Evolutionary conservation across 2,113 vertebrate species (phyloP).

Genomic region (Charadrius vociferus): DNA sequence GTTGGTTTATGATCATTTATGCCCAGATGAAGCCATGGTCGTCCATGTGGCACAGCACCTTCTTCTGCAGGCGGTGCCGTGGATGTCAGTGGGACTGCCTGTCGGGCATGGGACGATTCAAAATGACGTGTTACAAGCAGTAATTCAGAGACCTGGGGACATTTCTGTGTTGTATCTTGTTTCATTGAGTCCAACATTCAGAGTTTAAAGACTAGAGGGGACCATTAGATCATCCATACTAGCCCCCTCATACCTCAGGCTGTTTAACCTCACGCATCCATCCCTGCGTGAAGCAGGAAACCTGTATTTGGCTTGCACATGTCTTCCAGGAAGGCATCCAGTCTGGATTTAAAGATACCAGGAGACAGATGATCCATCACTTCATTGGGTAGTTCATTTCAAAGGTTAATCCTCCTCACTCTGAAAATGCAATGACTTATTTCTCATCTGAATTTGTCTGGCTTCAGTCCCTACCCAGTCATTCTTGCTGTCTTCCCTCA

Average conservation of each 20-base stretch:
- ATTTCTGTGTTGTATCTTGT: background rate
- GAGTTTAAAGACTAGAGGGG: background rate
- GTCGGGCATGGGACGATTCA: background rate
- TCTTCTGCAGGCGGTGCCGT: background rate
- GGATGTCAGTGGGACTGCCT: background rate
- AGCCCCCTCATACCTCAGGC: background rate
- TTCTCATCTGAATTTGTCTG: conserved; percentile 8
- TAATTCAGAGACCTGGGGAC: background rate
- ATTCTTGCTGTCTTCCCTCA: background rate
- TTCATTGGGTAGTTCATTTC: conserved; percentile 12
- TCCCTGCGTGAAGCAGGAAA: background rate
- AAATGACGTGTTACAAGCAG: background rate
- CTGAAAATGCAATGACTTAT: background rate
- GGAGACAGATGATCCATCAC: conserved; percentile 25
- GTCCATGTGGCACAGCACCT: background rate
- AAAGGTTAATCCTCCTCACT: conserved; percentile 28
- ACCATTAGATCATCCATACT: background rate
- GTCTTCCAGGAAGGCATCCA: conserved; percentile 12
- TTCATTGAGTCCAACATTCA: background rate
- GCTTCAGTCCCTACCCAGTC: background rate
- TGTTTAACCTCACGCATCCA: background rate
- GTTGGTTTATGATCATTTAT: background rate
- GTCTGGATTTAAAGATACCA: conserved; percentile 18
- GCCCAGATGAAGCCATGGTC: background rate
- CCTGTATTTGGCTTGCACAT: background rate